Percentiles rank a stretch among this genome's conserved stretches.
These are phyloP conservation scores for Argynnis bischoffii DNA, from an alignment of 2,888 invertebrate genomes.

Conservation along the genomic window DNA sequence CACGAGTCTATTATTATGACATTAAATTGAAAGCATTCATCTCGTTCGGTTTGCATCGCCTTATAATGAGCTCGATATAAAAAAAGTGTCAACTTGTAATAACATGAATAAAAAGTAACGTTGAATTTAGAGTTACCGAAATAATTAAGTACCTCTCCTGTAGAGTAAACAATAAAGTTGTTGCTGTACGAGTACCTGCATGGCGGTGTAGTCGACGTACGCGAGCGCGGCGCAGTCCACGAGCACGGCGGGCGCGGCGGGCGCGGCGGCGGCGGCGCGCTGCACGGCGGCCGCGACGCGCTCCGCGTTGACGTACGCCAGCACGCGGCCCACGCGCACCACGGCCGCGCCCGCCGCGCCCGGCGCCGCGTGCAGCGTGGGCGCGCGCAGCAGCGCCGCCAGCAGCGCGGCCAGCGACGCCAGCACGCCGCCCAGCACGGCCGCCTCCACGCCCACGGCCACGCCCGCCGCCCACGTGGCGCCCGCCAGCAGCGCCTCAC, in stretches of 20 bases:
- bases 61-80: too few relatives aligned
- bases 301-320: conserved; percentile 85
- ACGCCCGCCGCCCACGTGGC: conserved; percentile 86
- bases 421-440: conserved; percentile 87
- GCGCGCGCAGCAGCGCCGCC: conserved; percentile 78
- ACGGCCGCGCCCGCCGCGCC: conserved; percentile 49
- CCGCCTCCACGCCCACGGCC: conserved; percentile 88
- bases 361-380: conserved; percentile 47
- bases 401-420: conserved; percentile 85
- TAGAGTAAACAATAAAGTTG: too few relatives aligned
- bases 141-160: too few relatives aligned
- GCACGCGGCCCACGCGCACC: conserved; percentile 61
- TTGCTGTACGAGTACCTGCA: conserved; percentile 53
- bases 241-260: conserved; percentile 59
- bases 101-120: too few relatives aligned
- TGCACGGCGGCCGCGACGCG: conserved; percentile 74
- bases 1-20: too few relatives aligned
- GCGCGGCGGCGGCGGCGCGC: conserved; percentile 87
- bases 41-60: too few relatives aligned
- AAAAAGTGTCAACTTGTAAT: too few relatives aligned
- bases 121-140: too few relatives aligned
- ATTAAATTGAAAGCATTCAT: too few relatives aligned
- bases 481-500: conserved; percentile 85
- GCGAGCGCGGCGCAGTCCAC: conserved; percentile 85
- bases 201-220: conserved; percentile 86